Evolutionary conservation across 2,888 invertebrate species (phyloP).

Genomic region (Parnassius smintheus): DNA sequence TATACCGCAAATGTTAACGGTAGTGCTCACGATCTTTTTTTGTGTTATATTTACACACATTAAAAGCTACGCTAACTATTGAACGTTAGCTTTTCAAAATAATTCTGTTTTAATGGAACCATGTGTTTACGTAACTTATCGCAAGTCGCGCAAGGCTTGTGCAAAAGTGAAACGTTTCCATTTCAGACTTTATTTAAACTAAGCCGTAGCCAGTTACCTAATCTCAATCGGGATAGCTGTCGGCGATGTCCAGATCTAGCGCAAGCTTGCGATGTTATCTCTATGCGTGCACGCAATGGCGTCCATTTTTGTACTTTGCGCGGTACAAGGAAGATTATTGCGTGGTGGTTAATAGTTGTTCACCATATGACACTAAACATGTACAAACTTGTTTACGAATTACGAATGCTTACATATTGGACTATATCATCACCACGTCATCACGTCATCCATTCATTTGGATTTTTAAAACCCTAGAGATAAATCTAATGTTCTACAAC

Average conservation of each 20-base stretch:
- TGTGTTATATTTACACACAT: neutral
- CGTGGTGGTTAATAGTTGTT: constrained; percentile 15
- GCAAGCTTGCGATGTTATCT: constrained; percentile 30
- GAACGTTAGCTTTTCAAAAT: neutral
- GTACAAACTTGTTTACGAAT: constrained; percentile 13
- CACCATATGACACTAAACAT: constrained; percentile 11
- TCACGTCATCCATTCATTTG: too few species aligned
- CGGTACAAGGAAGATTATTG: constrained; percentile 1
- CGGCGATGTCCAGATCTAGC: constrained; percentile 35
- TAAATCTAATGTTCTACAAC: too few species aligned
- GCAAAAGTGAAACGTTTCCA: constrained; percentile 18
- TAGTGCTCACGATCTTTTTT: neutral
- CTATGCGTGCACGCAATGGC: constrained; percentile 35
- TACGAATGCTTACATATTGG: neutral
- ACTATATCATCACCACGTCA: neutral
- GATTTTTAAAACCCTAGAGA: too few species aligned
- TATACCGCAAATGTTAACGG: neutral
- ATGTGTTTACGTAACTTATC: constrained; percentile 9
- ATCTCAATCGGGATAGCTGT: constrained; percentile 29
- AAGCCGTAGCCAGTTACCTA: constrained; percentile 16
- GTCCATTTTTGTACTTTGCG: constrained; percentile 30
- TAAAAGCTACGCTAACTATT: too few species aligned
- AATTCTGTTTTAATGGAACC: constrained; percentile 8
- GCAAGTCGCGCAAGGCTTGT: neutral
- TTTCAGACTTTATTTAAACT: constrained; percentile 22